These are phyloP conservation scores for Thalassarche chlororhynchos DNA, from an alignment of 2,113 vertebrate species.

Conservation along the genomic window DNA sequence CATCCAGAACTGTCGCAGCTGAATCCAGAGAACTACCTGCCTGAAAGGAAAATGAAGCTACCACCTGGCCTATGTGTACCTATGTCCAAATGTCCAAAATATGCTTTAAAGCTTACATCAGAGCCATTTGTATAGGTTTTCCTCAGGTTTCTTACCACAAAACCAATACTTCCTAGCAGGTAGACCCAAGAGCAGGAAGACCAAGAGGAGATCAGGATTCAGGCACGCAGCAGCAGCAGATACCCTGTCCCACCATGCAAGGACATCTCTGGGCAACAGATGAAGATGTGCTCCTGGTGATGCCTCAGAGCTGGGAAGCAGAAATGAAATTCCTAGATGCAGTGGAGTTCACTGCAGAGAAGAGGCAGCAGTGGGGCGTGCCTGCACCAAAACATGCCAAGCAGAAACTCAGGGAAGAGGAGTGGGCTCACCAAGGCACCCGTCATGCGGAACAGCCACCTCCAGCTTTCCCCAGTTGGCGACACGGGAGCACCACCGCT, in stretches of 20 bases:
- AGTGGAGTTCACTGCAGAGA: neutral
- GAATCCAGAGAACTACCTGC: neutral
- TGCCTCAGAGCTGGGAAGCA: neutral
- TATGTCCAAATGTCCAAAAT: neutral
- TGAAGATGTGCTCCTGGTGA: neutral
- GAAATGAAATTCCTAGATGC: neutral
- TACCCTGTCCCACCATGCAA: neutral
- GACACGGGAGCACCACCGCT: accelerated
- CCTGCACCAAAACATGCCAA: neutral
- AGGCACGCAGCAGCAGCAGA: neutral
- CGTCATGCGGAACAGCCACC: accelerated
- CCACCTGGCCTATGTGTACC: no score
- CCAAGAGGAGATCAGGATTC: neutral
- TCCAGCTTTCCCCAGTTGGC: neutral
- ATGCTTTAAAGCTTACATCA: neutral
- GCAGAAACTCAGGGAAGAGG: neutral
- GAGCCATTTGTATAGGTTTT: neutral
- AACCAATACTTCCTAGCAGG: neutral
- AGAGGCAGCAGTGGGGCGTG: neutral
- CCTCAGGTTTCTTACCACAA: neutral
- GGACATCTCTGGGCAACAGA: neutral
- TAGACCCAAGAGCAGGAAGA: neutral
- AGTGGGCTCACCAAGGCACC: no score
- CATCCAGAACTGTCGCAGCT: neutral
- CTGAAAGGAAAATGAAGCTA: neutral